Conservation (phyloP, 92 coral and sea anemone species). For the Desmophyllum pertusum region DNA sequence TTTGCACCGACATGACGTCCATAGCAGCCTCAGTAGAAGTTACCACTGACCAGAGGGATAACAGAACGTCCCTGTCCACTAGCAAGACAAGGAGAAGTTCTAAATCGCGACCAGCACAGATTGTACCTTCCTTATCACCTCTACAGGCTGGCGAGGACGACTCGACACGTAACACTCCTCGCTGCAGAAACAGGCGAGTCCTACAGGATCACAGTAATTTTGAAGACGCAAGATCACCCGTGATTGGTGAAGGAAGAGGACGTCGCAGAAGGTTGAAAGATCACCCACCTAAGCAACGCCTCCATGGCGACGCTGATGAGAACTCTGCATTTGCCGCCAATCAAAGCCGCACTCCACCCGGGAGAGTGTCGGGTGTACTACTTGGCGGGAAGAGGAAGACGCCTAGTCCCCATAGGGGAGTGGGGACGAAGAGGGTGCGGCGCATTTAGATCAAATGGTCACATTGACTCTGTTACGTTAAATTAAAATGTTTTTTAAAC, state of each 20-base stretch:
- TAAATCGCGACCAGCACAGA: conserved; percentile 1
- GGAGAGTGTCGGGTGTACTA: conserved; percentile 39
- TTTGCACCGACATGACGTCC: conserved; percentile 59
- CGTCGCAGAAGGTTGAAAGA: conserved; percentile 9
- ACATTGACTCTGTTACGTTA: background rate
- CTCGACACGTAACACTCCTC: background rate
- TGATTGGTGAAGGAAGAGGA: background rate
- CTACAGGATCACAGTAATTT: conserved; percentile 43
- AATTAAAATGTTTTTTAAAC: background rate
- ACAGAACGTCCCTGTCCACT: background rate
- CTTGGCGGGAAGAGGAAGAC: conserved; percentile 9
- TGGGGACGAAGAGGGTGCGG: conserved; percentile 20
- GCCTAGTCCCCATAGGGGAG: conserved; percentile 26
- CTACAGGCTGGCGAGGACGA: background rate
- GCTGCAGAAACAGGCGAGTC: background rate
- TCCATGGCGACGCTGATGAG: background rate
- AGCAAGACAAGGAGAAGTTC: conserved; percentile 14
- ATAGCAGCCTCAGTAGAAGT: conserved; percentile 79
- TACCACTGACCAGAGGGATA: conserved; percentile 31
- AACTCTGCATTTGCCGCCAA: conserved; percentile 3
- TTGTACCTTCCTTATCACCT: conserved; percentile 33
- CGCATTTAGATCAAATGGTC: background rate
- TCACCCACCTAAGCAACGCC: conserved; percentile 1
- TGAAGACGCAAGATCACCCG: conserved; percentile 3
- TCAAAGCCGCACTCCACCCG: conserved; percentile 32